Conservation (phyloP, 2,888 invertebrate genomes). For the Miltochrista miniata region DNA sequence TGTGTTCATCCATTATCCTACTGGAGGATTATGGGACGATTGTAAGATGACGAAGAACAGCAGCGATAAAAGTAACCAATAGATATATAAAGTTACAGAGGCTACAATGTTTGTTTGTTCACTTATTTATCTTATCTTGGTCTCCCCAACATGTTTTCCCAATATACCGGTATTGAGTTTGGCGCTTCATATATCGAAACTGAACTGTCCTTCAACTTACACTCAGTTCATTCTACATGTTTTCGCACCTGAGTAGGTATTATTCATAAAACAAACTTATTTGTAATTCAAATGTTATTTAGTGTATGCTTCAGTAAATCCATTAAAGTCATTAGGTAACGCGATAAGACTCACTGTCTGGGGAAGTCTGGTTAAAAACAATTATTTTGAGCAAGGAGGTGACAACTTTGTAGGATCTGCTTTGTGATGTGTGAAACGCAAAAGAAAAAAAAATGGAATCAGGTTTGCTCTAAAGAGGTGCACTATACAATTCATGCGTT, state of each 20-base stretch:
- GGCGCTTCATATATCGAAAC: slow-evolving; percentile 31
- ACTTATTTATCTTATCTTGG: slow-evolving; percentile 43
- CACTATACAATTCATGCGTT: not conserved
- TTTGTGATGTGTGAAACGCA: no score
- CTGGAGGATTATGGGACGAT: no score
- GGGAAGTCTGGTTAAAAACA: not conserved
- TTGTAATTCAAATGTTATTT: slow-evolving; percentile 39
- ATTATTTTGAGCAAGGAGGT: not conserved
- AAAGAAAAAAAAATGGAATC: no score
- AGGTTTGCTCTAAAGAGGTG: no score
- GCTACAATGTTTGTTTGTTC: slow-evolving; percentile 31
- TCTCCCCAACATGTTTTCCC: slow-evolving; percentile 13
- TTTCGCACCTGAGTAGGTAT: slow-evolving; percentile 29
- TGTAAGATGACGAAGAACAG: no score
- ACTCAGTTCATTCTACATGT: slow-evolving; percentile 36
- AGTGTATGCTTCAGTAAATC: slow-evolving; percentile 37
- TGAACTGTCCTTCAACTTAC: slow-evolving; percentile 44
- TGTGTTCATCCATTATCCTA: no score
- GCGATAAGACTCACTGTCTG: slow-evolving; percentile 17
- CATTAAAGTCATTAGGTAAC: slow-evolving; percentile 23
- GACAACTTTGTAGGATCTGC: not conserved
- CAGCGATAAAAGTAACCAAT: no score
- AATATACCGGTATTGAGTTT: slow-evolving; percentile 7
- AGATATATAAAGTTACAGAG: slow-evolving; percentile 12
- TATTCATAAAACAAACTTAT: slow-evolving; percentile 24